Percentiles rank a stretch among this genome's conserved stretches.
phyloP scores from a whole-genome alignment of 2,888 invertebrate species.

The Hecatera dysodea region DNA sequence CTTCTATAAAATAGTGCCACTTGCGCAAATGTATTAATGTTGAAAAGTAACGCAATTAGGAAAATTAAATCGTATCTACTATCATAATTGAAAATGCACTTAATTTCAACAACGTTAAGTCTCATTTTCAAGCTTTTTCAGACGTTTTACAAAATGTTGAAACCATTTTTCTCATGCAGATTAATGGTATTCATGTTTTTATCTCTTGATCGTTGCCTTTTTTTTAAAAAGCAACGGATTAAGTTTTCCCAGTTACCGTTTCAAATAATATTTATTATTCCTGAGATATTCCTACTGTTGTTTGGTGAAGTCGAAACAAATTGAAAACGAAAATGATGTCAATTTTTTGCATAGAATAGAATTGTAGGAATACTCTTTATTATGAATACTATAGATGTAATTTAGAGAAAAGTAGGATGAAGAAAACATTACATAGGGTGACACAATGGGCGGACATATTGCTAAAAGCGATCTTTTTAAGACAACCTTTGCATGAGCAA shows the following conservation, averaged over 20 bases:
- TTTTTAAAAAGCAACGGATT: background rate
- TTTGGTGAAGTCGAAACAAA: too few species aligned
- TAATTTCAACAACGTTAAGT: background rate
- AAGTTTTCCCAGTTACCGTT: too few species aligned
- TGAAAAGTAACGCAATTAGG: conserved; percentile 1
- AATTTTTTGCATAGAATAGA: background rate
- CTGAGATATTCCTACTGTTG: background rate
- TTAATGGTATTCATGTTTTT: conserved; percentile 6
- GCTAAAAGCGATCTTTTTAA: too few species aligned
- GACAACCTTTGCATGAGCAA: too few species aligned
- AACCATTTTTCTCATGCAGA: conserved; percentile 17
- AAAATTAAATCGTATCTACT: conserved; percentile 9
- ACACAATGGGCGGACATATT: too few species aligned
- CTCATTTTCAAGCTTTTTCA: conserved; percentile 1
- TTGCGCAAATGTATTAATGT: background rate
- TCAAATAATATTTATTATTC: background rate
- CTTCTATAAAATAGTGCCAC: background rate
- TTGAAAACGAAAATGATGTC: too few species aligned
- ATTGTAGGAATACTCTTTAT: too few species aligned
- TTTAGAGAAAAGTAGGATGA: too few species aligned
- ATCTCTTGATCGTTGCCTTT: background rate
- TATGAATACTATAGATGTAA: too few species aligned
- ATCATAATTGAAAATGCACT: conserved; percentile 20
- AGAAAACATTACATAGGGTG: too few species aligned
- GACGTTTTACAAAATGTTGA: background rate